These are phyloP conservation scores for Hydropotes inermis DNA, from an alignment of 2,113 vertebrate species.

Conservation along the genomic window DNA sequence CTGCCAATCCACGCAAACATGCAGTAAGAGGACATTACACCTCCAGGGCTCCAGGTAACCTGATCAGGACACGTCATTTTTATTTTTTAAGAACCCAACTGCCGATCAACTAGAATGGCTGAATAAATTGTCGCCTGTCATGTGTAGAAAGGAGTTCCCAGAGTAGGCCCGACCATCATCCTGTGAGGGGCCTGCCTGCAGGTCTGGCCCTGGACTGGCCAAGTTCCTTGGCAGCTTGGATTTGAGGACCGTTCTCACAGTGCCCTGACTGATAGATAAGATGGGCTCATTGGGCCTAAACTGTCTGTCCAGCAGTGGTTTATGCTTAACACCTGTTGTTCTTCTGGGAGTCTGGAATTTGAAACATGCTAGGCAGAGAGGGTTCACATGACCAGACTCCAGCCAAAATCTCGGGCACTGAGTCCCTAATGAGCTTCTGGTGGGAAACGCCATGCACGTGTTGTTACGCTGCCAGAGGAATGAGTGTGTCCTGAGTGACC, in stretches of 20 bases:
- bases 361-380: not conserved
- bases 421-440: not conserved
- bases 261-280: not conserved
- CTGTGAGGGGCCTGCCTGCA: not conserved
- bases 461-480: not conserved
- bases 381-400: not conserved
- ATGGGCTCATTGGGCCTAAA: not conserved
- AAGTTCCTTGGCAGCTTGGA: not conserved
- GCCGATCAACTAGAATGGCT: not conserved
- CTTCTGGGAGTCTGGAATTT: not conserved
- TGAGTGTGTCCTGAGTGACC: too few species aligned
- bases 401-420: not conserved
- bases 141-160: not conserved
- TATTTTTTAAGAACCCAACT: not conserved
- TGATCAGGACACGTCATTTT: not conserved
- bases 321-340: not conserved
- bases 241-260: not conserved
- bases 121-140: not conserved
- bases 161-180: fast-evolving
- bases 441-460: not conserved
- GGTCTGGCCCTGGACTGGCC: not conserved
- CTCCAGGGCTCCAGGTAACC: not conserved
- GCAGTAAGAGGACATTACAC: not conserved
- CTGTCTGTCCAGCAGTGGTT: not conserved
- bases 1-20: too few species aligned